phyloP scores from a whole-genome alignment of 2,113 vertebrate genomes.

The Labeo rohita region DNA sequence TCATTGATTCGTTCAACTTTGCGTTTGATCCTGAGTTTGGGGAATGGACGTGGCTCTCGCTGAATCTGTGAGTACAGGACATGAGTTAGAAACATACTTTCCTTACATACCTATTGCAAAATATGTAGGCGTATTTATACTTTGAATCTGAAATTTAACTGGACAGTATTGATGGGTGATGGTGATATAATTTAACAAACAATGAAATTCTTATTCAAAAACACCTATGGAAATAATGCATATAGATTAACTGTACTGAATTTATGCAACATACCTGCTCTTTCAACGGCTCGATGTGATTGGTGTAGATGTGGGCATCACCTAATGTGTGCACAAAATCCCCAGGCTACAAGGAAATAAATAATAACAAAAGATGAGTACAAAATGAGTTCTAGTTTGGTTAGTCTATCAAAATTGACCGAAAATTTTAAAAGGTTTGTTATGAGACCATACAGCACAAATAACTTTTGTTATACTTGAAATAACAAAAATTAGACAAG shows the following conservation, averaged over 20 bases:
- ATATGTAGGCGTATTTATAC: not conserved
- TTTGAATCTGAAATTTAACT: not conserved
- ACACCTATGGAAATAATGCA: not conserved
- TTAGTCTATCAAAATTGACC: not conserved
- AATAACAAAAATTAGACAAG: not conserved
- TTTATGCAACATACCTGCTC: conserved; percentile 79
- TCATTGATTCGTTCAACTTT: conserved; percentile 85
- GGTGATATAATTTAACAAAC: not conserved
- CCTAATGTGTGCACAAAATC: conserved; percentile 96
- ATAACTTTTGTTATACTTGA: not conserved
- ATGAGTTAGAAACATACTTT: not conserved
- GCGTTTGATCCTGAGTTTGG: conserved; percentile 88
- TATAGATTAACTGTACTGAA: not conserved
- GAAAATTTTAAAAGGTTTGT: not conserved
- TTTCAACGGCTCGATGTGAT: conserved; percentile 90
- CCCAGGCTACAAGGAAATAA: conserved; percentile 77
- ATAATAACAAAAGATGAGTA: not conserved
- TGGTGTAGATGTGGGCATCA: conserved; percentile 93
- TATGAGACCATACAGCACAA: not conserved
- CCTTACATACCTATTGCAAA: not conserved
- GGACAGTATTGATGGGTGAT: not conserved
- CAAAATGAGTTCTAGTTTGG: not conserved
- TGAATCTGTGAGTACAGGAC: conserved; percentile 79
- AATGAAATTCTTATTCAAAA: not conserved
- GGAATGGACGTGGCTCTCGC: conserved; percentile 89